Evolutionary conservation across 1,140 invertebrate species (phyloP).

Genomic region (Listronotus oregonensis): DNA sequence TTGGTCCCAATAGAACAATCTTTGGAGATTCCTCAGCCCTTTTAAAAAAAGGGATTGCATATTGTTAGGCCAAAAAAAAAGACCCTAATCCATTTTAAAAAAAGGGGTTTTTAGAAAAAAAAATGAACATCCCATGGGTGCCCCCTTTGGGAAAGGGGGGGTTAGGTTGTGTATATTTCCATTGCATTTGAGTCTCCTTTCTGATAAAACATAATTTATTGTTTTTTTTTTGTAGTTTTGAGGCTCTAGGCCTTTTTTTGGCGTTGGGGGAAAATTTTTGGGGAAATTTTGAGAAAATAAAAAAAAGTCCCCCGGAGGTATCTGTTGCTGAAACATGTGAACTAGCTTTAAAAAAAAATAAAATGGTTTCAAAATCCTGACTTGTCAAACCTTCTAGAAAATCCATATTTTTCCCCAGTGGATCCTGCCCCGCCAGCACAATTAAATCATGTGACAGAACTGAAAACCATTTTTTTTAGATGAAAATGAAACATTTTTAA

Average conservation of each 20-base stretch:
- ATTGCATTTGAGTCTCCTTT: too few relatives aligned
- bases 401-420: conserved; percentile 82
- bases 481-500: conserved; percentile 78
- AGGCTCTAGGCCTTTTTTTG: conserved; percentile 98
- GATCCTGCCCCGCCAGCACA: conserved; percentile 87
- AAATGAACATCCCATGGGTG: conserved; percentile 91
- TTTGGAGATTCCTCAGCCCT: conserved; percentile 88
- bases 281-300: conserved; percentile 76
- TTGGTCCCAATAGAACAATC: conserved; percentile 78
- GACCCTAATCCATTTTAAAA: conserved; percentile 76
- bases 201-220: too few relatives aligned
- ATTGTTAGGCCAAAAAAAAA: conserved; percentile 97
- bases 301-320: conserved; percentile 72
- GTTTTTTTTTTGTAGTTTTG: conserved; percentile 65
- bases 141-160: conserved; percentile 96
- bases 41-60: conserved; percentile 98
- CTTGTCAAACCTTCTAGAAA: conserved; percentile 61
- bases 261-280: conserved; percentile 68
- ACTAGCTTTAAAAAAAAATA: conserved; percentile 83
- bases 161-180: conserved; percentile 61
- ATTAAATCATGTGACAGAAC: conserved; percentile 63
- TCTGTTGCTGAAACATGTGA: conserved; percentile 97
- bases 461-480: conserved; percentile 76
- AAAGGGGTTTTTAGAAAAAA: conserved; percentile 80
- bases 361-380: conserved; percentile 70